phyloP scores from a whole-genome alignment of 1,140 invertebrate species.

The Hylyphantes graminicola region DNA sequence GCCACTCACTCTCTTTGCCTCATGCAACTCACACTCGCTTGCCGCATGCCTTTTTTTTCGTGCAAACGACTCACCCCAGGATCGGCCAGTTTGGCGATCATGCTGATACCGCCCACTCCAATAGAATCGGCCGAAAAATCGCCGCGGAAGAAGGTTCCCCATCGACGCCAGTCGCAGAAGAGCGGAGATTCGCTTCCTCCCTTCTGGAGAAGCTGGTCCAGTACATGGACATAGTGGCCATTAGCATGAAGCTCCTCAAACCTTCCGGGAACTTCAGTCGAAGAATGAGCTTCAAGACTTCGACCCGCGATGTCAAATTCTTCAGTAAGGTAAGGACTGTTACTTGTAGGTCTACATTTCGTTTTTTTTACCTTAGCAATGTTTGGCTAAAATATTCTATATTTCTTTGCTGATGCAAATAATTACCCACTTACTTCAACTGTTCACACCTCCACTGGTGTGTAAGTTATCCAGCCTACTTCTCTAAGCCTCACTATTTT shows the following conservation, averaged over 20 bases:
- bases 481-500: no score
- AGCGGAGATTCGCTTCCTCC: slow-evolving; percentile 95
- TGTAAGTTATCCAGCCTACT: no score
- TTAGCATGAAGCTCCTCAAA: slow-evolving; percentile 96
- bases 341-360: slow-evolving; percentile 3
- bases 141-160: slow-evolving; percentile 70
- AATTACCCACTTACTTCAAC: not conserved
- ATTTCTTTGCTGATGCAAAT: not conserved
- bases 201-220: slow-evolving; percentile 96
- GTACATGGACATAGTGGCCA: slow-evolving; percentile 95
- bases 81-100: not conserved
- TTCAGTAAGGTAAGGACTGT: slow-evolving; percentile 86
- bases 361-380: not conserved
- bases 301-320: slow-evolving; percentile 98
- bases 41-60: not conserved
- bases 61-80: slow-evolving; percentile 29
- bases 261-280: slow-evolving; percentile 94
- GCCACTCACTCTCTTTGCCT: not conserved
- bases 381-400: not conserved
- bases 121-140: slow-evolving; percentile 42
- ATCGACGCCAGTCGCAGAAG: slow-evolving; percentile 68
- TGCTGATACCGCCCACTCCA: slow-evolving; percentile 52
- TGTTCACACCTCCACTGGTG: no score
- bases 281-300: slow-evolving; percentile 92
- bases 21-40: slow-evolving; percentile 17